phyloP scores from a whole-genome alignment of 2,888 invertebrate genomes.

The Achlya flavicornis region DNA sequence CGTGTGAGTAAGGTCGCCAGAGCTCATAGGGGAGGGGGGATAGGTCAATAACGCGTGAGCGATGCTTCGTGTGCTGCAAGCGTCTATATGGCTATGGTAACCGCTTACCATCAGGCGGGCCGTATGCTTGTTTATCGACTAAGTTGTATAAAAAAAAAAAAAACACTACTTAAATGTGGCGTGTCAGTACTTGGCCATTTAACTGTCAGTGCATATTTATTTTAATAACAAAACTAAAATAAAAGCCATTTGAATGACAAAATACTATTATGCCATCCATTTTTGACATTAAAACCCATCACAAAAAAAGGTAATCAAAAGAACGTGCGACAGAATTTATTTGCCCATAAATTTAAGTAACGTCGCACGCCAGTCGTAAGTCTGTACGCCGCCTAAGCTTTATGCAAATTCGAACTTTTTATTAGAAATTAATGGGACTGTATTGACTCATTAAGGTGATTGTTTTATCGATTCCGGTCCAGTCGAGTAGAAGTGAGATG shows the following conservation, averaged over 20 bases:
- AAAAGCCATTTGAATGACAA: constrained; percentile 2
- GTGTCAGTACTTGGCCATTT: too few relatives aligned
- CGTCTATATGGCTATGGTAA: too few relatives aligned
- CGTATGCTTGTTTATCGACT: too few relatives aligned
- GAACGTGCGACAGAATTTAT: constrained; percentile 14
- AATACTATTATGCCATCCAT: constrained; percentile 8
- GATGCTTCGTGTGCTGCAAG: too few relatives aligned
- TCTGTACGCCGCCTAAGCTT: constrained; percentile 34
- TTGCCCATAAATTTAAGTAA: constrained; percentile 17
- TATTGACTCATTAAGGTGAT: constrained; percentile 52
- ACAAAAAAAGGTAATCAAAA: constrained; percentile 8
- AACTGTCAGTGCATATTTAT: not conserved
- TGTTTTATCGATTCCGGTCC: constrained; percentile 42
- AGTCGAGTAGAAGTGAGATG: constrained; percentile 46
- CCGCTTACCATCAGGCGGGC: too few relatives aligned
- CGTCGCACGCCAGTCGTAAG: constrained; percentile 21
- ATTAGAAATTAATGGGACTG: constrained; percentile 48
- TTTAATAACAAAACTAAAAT: not conserved
- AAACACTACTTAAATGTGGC: too few relatives aligned
- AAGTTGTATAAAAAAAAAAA: too few relatives aligned
- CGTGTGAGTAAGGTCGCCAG: too few relatives aligned
- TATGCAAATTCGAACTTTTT: constrained; percentile 51
- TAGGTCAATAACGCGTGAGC: too few relatives aligned
- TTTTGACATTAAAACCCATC: constrained; percentile 11
- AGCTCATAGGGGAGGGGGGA: too few relatives aligned